Evolutionary conservation across 2,797 vertebrate species (phyloP).

Genomic region (Eupleurogrammus muticus): DNA sequence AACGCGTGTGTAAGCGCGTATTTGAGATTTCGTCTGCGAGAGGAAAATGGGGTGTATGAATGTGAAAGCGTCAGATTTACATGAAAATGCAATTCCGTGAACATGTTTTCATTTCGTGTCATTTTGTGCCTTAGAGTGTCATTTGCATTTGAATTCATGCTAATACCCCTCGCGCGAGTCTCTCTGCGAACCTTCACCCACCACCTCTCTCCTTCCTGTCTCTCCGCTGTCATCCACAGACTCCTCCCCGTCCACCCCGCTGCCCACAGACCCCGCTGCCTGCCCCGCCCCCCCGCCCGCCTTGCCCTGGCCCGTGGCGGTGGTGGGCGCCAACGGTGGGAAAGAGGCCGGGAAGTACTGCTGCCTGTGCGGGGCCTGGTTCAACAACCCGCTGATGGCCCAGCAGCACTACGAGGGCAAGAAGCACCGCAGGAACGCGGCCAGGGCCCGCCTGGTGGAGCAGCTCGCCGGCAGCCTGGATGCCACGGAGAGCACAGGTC

Average conservation of each 20-base stretch:
- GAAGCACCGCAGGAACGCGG: conserved; percentile 89
- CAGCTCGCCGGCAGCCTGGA: conserved; percentile 86
- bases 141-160: conserved; percentile 40
- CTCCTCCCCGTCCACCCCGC: conserved; percentile 80
- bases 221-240: conserved; percentile 63
- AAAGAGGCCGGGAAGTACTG: conserved; percentile 87
- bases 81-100: conserved; percentile 33
- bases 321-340: conserved; percentile 74
- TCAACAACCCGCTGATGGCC: conserved; percentile 91
- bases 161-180: conserved; percentile 17
- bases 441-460: conserved; percentile 85
- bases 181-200: neutral
- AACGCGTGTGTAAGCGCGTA: neutral
- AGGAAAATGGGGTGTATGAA: neutral
- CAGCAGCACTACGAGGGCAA: conserved; percentile 91
- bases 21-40: conserved; percentile 7
- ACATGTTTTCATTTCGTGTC: conserved; percentile 37
- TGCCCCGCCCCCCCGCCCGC: conserved; percentile 67
- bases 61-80: conserved; percentile 23
- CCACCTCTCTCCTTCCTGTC: conserved; percentile 3
- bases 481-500: conserved; percentile 87
- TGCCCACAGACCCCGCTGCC: conserved; percentile 67
- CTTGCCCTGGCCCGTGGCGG: conserved; percentile 71
- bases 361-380: conserved; percentile 88
- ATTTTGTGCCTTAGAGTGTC: conserved; percentile 26